These are phyloP conservation scores for Chaetophractus vellerosus DNA, from an alignment of 2,797 vertebrate genomes.

Conservation along the genomic window DNA sequence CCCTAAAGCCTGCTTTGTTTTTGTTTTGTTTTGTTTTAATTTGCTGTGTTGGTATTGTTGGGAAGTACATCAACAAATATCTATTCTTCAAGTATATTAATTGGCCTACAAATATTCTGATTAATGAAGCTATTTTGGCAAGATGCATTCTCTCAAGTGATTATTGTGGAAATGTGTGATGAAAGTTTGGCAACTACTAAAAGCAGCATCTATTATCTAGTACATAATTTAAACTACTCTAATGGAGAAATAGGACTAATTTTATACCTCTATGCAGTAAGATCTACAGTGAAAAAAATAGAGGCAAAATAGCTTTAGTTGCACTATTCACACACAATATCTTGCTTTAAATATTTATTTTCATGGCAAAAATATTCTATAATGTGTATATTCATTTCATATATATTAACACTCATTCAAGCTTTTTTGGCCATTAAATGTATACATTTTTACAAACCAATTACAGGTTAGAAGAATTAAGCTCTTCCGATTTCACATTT, in stretches of 20 bases:
- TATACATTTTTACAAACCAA: conserved; percentile 93
- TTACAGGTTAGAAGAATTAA: conserved; percentile 91
- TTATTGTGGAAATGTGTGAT: background rate
- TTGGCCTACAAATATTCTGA: background rate
- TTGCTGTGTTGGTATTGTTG: background rate
- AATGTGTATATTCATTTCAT: conserved; percentile 90
- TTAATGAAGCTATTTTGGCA: background rate
- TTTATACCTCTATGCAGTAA: background rate
- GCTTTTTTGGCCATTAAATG: conserved; percentile 91
- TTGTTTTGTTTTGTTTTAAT: background rate
- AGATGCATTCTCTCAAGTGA: background rate
- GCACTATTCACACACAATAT: background rate
- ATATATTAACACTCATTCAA: conserved; percentile 91
- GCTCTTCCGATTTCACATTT: conserved; percentile 90
- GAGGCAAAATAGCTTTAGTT: conserved; percentile 35
- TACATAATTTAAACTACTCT: conserved; percentile 19
- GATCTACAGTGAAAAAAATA: background rate
- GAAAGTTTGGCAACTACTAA: background rate
- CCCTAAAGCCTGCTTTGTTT: too few relatives aligned
- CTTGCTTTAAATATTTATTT: conserved; percentile 94
- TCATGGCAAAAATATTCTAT: conserved; percentile 93
- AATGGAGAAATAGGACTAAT: background rate
- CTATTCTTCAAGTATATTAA: background rate
- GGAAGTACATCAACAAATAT: background rate
- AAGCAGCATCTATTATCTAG: background rate